Percentiles rank a stretch among this genome's conserved stretches.
Evolutionary conservation across 1,140 invertebrate species (phyloP).

Genomic region (Drosophila lini): DNA sequence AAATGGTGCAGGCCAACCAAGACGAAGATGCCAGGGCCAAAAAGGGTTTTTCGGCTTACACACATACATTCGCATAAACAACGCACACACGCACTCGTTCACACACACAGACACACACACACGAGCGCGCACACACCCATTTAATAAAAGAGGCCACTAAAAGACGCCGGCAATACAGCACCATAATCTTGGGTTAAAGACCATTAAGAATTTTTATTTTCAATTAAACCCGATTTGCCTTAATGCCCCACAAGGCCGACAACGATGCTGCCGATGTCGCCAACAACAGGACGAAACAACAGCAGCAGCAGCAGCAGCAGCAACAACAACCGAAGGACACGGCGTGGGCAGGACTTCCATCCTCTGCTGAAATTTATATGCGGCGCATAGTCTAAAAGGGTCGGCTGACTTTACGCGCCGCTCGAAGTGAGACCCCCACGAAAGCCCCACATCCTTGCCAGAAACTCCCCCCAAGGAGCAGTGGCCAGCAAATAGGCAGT

Average conservation of each 20-base stretch:
- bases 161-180: slow-evolving; percentile 76
- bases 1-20: slow-evolving; percentile 63
- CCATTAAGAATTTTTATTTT: slow-evolving; percentile 84
- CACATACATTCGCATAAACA: slow-evolving; percentile 24
- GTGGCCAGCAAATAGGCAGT: slow-evolving; percentile 39
- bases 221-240: slow-evolving; percentile 84
- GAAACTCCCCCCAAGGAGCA: slow-evolving; percentile 46
- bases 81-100: slow-evolving; percentile 4
- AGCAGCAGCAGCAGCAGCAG: slow-evolving; percentile 39
- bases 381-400: slow-evolving; percentile 79
- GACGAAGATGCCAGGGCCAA: slow-evolving; percentile 43
- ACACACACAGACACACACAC: slow-evolving; percentile 8
- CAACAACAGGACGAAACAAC: slow-evolving; percentile 50
- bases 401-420: slow-evolving; percentile 74
- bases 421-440: slow-evolving; percentile 35
- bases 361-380: slow-evolving; percentile 72
- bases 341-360: slow-evolving; percentile 41
- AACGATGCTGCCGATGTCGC: slow-evolving; percentile 74
- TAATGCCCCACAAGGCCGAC: slow-evolving; percentile 82
- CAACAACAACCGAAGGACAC: slow-evolving; percentile 41
- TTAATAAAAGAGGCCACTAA: slow-evolving; percentile 81
- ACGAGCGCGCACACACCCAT: slow-evolving; percentile 45
- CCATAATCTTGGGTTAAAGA: slow-evolving; percentile 82
- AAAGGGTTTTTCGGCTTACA: slow-evolving; percentile 62
- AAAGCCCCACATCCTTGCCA: slow-evolving; percentile 1